Conservation (phyloP, 2,888 invertebrate genomes). For the Nebria brevicollis region DNA sequence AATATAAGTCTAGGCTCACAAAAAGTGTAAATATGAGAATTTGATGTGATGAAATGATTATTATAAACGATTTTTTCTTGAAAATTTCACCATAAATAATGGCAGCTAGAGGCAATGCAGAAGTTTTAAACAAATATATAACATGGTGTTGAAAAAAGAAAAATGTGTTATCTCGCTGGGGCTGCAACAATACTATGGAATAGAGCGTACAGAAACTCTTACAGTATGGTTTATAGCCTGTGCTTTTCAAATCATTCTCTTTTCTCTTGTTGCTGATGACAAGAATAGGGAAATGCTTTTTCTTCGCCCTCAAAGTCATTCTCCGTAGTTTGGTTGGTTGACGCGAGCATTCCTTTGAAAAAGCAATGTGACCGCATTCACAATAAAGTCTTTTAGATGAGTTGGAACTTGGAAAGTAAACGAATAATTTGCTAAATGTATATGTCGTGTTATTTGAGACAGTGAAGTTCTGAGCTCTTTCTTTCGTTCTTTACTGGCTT, state of each 20-base stretch:
- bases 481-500: background rate
- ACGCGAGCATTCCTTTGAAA: background rate
- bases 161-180: too few species aligned
- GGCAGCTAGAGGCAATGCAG: too few species aligned
- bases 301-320: background rate
- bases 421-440: background rate
- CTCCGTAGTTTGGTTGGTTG: background rate
- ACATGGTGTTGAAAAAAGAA: too few species aligned
- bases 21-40: too few species aligned
- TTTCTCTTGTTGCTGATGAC: background rate
- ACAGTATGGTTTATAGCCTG: background rate
- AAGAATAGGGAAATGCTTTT: conserved; percentile 1
- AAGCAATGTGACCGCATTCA: background rate
- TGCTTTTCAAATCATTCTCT: background rate
- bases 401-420: background rate
- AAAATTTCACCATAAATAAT: too few species aligned
- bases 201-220: background rate
- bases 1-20: too few species aligned
- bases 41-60: too few species aligned
- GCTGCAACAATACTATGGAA: background rate
- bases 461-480: background rate
- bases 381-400: conserved; percentile 1
- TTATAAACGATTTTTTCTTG: too few species aligned
- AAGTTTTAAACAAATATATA: too few species aligned
- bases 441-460: background rate